These are phyloP conservation scores for Heterochromis multidens DNA, from an alignment of 2,113 vertebrate species.

Conservation along the genomic window DNA sequence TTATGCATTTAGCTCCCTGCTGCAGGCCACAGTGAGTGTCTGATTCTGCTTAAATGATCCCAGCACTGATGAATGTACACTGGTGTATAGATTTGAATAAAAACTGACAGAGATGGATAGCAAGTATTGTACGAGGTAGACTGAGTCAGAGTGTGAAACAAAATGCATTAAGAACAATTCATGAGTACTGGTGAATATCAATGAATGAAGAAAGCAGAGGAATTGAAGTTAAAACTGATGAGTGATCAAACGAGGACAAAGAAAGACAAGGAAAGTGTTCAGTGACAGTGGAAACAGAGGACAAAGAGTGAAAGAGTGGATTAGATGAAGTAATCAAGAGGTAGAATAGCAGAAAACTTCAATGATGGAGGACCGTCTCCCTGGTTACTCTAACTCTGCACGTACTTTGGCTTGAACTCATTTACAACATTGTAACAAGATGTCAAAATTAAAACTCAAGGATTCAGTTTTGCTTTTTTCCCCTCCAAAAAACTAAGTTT, in stretches of 20 bases:
- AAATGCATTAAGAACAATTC: conserved; percentile 19
- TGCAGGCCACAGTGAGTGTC: background rate
- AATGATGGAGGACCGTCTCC: background rate
- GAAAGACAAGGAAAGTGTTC: background rate
- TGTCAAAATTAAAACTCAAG: background rate
- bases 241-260: conserved; percentile 6
- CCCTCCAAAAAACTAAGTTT: no score
- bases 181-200: background rate
- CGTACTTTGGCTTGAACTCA: background rate
- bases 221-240: conserved; percentile 1
- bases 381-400: background rate
- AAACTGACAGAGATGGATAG: conserved; percentile 41
- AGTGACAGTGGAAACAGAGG: background rate
- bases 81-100: background rate
- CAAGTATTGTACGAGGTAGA: background rate
- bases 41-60: background rate
- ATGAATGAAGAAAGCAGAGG: background rate
- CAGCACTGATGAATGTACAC: conserved; percentile 11
- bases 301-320: background rate
- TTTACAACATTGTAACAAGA: background rate
- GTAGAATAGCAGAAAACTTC: conserved; percentile 7
- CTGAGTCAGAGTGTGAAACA: background rate
- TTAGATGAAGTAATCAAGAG: conserved; percentile 12
- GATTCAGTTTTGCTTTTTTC: background rate
- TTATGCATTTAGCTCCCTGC: background rate